Conservation (phyloP, 2,113 vertebrate species). For the Aviceda subcristata region DNA sequence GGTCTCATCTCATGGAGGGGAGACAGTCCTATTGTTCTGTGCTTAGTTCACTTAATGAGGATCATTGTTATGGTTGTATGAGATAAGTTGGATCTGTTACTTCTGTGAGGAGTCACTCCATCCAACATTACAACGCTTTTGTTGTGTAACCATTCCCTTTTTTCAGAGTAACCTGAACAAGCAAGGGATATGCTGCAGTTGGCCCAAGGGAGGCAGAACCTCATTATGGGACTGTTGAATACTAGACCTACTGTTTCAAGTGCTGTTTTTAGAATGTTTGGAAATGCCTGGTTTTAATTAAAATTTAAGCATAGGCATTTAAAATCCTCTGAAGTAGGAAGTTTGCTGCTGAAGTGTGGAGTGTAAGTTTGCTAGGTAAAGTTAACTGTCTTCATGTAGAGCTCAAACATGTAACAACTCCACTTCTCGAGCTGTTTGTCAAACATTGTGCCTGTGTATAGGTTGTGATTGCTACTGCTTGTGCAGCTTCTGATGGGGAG, state of each 20-base stretch:
- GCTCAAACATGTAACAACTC: not conserved
- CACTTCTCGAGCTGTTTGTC: not conserved
- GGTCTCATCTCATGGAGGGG: not conserved
- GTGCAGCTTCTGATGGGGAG: not conserved
- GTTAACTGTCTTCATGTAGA: not conserved
- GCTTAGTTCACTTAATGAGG: not conserved
- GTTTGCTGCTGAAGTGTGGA: not conserved
- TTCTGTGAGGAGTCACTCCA: not conserved
- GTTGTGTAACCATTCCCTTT: not conserved
- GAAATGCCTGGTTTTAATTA: not conserved
- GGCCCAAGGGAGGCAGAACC: not conserved
- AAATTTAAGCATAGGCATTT: not conserved
- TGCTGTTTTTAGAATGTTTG: not conserved
- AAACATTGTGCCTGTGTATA: rapidly evolving
- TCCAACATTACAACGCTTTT: not conserved
- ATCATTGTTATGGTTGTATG: not conserved
- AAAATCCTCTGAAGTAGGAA: not conserved
- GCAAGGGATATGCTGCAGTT: not conserved
- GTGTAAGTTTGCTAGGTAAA: not conserved
- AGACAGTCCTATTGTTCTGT: not conserved
- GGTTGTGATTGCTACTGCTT: not conserved
- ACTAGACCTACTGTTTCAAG: not conserved
- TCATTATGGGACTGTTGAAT: not conserved
- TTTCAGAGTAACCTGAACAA: not conserved
- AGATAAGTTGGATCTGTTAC: not conserved